Evolutionary conservation across 2,888 invertebrate genomes (phyloP).

Genomic region (Xiphydria camelus): DNA sequence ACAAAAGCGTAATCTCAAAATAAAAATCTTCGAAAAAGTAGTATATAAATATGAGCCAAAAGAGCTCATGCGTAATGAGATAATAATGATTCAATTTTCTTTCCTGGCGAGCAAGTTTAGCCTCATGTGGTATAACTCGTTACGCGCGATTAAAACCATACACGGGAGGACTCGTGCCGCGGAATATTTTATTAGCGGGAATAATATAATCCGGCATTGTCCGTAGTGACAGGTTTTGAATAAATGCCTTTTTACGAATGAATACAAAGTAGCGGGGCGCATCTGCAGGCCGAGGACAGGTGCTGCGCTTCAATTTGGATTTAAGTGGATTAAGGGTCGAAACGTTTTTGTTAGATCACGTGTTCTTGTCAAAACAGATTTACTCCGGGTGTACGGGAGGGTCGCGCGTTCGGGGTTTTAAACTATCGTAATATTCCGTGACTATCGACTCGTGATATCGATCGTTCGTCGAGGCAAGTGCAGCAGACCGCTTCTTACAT

Average conservation of each 20-base stretch:
- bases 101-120: no score
- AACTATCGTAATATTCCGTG: no score
- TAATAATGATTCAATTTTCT: no score
- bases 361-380: conserved; percentile 55
- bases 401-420: no score
- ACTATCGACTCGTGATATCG: neutral
- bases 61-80: no score
- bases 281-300: conserved; percentile 46
- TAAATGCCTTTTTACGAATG: conserved; percentile 19
- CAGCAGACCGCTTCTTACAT: neutral
- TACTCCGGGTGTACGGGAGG: no score
- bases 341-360: conserved; percentile 56
- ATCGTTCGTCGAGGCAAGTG: neutral
- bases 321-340: conserved; percentile 42
- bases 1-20: no score
- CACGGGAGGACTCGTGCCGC: no score
- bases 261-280: conserved; percentile 32
- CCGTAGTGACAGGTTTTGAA: conserved; percentile 30
- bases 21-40: no score
- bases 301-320: conserved; percentile 37
- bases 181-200: conserved; percentile 35
- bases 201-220: conserved; percentile 28
- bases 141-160: no score
- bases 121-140: no score
- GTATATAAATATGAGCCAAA: no score